Percentiles rank a stretch among this genome's conserved stretches.
These are phyloP conservation scores for Balaeniceps rex DNA, from an alignment of 2,113 vertebrate species.

Conservation along the genomic window DNA sequence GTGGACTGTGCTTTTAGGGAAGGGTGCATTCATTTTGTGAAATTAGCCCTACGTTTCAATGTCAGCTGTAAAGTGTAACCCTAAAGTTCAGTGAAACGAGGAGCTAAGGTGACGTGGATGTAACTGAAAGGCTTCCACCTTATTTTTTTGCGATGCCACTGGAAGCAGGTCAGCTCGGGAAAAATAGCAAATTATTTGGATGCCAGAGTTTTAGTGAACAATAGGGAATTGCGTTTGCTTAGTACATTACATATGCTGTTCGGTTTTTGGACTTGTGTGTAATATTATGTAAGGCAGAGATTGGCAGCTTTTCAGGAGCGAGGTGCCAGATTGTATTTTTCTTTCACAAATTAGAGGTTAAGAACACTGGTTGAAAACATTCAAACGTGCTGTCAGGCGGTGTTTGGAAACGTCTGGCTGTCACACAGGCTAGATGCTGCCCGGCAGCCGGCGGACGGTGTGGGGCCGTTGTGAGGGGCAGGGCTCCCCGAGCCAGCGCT, in stretches of 20 bases:
- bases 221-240: neutral
- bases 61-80: neutral
- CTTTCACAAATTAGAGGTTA: constrained; percentile 38
- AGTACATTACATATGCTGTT: neutral
- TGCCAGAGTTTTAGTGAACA: neutral
- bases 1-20: neutral
- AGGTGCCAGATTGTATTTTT: constrained; percentile 41
- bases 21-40: neutral
- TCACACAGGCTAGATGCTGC: neutral
- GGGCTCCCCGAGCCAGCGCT: neutral
- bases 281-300: constrained; percentile 12
- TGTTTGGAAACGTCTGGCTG: neutral
- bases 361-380: neutral
- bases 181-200: neutral
- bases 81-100: neutral
- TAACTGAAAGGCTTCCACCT: neutral
- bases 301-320: neutral
- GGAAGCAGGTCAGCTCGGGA: neutral
- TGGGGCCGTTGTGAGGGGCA: neutral
- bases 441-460: rapidly evolving
- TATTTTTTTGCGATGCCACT: neutral
- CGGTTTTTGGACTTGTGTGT: constrained; percentile 12
- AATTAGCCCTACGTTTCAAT: neutral
- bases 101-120: neutral
- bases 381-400: neutral